Base-by-base conservation (phyloP, 1,140 invertebrate genomes). In the Lasioglossum baleicum region DNA sequence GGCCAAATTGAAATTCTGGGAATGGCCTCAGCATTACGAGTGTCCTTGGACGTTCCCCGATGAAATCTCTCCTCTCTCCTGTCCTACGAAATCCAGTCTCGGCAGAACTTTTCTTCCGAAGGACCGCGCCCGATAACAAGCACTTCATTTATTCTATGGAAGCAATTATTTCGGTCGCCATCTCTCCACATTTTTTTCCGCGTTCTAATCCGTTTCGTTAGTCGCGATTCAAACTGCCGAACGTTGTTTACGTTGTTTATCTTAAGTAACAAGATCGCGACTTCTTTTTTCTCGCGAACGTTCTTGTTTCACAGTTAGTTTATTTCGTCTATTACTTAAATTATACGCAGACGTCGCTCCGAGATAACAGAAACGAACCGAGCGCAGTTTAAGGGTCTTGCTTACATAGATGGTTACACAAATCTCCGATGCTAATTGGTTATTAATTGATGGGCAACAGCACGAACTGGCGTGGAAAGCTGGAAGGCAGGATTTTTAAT, bases 1-100 rank as follows among this genome's bases (percentile, higher is more conserved):
- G 7, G 31, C 53, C 15, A 73, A 82, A 80, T 82, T 69, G 81
- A 80, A 82, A 69, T 58, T 82, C 76, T 64, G 58, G 74, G 48
- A 58, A 40, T 58, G 48, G 48, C 8, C 20, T 6, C 0, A 40
- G 51, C 26, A 48, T 74, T 80, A 80, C 53, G 26, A 68, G 48
- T 68, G 58, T 82, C 65, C 65, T 63, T 0, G 26, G 2, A 15
- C n/a, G 20, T 15, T 20, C n/a, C 56, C 35, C 53, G 68, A 58
- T 70, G 15, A 10, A 58, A 70, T 40, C 67, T 69, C 4, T n/a
- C 11, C 15, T 13, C 13, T 15, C 40, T 7, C 40, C 8, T 11
- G 7, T 11, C 11, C 20, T 44, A 66, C 20, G 35, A 58, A 70
- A 58, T 58, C 20, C 51, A 53, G 11, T 31, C 31, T 51, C 26